phyloP scores from a whole-genome alignment of 1,140 invertebrate species.

The Tetramorium alpestre region DNA sequence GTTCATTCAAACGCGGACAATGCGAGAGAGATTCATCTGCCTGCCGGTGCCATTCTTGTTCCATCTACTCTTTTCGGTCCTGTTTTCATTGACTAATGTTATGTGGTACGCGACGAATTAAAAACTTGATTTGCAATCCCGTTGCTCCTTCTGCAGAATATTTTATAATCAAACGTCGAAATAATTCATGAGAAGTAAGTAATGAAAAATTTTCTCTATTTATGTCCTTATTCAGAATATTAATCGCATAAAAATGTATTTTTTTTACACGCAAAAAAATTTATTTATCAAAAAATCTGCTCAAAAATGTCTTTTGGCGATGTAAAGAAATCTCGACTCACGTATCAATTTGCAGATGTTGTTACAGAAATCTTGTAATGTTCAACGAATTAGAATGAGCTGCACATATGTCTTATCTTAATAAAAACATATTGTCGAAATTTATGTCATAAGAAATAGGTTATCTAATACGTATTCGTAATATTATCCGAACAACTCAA shows the following conservation, averaged over 20 bases:
- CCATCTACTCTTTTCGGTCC: slow-evolving; percentile 68
- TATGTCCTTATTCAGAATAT: background rate
- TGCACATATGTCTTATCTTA: background rate
- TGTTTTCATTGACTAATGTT: slow-evolving; percentile 78
- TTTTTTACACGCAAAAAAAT: background rate
- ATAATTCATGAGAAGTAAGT: background rate
- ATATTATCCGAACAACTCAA: background rate
- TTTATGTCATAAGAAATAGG: background rate
- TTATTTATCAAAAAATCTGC: slow-evolving; percentile 53
- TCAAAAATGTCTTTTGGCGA: background rate
- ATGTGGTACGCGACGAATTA: slow-evolving; percentile 85
- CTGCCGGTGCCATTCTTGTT: slow-evolving; percentile 76
- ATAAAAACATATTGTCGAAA: background rate
- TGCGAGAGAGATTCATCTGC: slow-evolving; percentile 84
- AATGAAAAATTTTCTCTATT: background rate
- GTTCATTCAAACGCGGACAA: slow-evolving; percentile 85
- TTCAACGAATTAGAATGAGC: slow-evolving; percentile 38
- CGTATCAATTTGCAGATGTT: slow-evolving; percentile 34
- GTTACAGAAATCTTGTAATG: slow-evolving; percentile 56
- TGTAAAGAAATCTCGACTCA: background rate
- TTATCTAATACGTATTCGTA: background rate
- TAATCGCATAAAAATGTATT: background rate
- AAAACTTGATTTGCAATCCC: slow-evolving; percentile 82
- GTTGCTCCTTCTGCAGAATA: slow-evolving; percentile 75
- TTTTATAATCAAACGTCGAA: slow-evolving; percentile 67